These are phyloP conservation scores for Drosophila antonietae DNA, from an alignment of 2,888 invertebrate genomes.

Conservation along the genomic window DNA sequence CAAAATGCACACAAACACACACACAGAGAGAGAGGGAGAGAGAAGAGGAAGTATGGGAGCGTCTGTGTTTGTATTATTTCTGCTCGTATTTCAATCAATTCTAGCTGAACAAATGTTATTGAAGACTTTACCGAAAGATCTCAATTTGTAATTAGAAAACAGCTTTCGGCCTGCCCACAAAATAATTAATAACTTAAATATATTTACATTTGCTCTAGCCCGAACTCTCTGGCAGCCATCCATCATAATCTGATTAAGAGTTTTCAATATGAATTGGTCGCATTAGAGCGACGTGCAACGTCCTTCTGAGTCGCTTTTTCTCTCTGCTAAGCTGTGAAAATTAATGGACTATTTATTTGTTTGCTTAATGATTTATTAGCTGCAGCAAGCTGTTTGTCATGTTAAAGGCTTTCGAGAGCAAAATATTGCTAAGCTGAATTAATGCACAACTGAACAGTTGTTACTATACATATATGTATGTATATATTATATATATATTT, in stretches of 20 bases:
- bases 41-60: background rate
- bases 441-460: background rate
- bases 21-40: background rate
- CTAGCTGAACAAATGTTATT: constrained; percentile 68
- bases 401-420: constrained; percentile 19
- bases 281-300: constrained; percentile 18
- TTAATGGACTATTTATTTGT: constrained; percentile 77
- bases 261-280: constrained; percentile 67
- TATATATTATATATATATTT: too few species aligned
- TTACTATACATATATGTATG: background rate
- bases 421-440: constrained; percentile 6
- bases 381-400: constrained; percentile 34
- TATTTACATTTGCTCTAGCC: constrained; percentile 55
- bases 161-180: constrained; percentile 47
- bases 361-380: constrained; percentile 72
- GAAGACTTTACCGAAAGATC: constrained; percentile 25
- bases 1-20: constrained; percentile 19
- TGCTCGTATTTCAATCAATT: constrained; percentile 62
- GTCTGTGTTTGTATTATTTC: constrained; percentile 24
- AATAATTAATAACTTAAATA: constrained; percentile 73
- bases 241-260: constrained; percentile 67
- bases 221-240: constrained; percentile 34
- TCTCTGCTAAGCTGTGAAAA: constrained; percentile 69
- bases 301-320: constrained; percentile 3
- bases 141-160: constrained; percentile 56